Base-by-base conservation (phyloP, 1,140 invertebrate species). In the Drosophila oshimai region DNA sequence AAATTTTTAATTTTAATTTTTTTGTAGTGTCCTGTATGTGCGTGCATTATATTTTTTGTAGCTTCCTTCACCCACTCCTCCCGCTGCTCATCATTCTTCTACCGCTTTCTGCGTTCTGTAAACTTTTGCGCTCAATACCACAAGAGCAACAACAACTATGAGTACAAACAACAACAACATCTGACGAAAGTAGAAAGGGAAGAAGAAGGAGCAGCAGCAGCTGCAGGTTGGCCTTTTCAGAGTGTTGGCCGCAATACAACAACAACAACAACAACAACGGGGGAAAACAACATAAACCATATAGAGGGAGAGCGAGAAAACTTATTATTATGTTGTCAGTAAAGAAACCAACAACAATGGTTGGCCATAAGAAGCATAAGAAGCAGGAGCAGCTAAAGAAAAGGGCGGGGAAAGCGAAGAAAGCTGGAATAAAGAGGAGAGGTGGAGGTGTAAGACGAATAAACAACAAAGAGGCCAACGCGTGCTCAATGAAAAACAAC, bases 321-420 rank as follows among this genome's bases (percentile, higher is more conserved):
- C 81, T 86, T 86, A 86, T 86, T 86, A 86, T 86, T 80, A 86
- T 84, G 80, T 84, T 84, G 80, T 84, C 75, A 74, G 81, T 83
- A 77, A 77, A 84, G 74, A 69, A 74, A 55, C 37, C 65, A 74
- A 74, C 39, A 68, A 60, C 71, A 79, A 86, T 71, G 46, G 36
- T 9, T 61, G 26, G 53, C 24, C 41, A 51, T 28, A 62, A 58
- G 39, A 37, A 54, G 22, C 41, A 51, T 28, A 62, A 58, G 39
- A 37, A 54, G 22, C 37, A 18, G 41, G 31, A 51, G 13, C 46
- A 31, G 31, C 45, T n/a, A 9, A 17, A 24, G 17, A 28, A 41
- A 37, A 15, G 20, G 7, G 24, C n/a, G 10, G 18, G 37, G 51
- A 37, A 31, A 12, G 10, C 5, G 22, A 18, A 45, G 12, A 26